Evolutionary conservation across 1,140 invertebrate species (phyloP).

Genomic region (Lasaia peninsularis): DNA sequence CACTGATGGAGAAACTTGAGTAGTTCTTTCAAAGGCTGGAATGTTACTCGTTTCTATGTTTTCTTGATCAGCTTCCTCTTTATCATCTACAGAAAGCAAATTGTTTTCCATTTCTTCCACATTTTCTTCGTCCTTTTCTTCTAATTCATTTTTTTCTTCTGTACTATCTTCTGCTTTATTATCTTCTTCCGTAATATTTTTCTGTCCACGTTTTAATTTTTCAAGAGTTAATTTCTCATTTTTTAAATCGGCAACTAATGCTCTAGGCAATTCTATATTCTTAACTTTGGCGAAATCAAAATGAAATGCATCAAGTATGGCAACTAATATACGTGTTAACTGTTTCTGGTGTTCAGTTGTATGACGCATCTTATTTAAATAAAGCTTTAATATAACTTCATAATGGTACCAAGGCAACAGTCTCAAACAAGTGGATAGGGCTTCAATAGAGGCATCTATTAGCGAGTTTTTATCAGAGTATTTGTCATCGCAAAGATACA

Average conservation of each 20-base stretch:
- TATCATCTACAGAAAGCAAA: slow-evolving; percentile 45
- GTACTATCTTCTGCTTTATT: slow-evolving; percentile 11
- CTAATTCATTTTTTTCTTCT: slow-evolving; percentile 27
- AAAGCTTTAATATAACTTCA: slow-evolving; percentile 87
- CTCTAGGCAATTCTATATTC: slow-evolving; percentile 57
- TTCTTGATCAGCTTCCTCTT: slow-evolving; percentile 48
- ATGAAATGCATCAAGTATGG: slow-evolving; percentile 94
- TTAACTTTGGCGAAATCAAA: slow-evolving; percentile 88
- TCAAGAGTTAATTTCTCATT: slow-evolving; percentile 20
- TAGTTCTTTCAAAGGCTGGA: slow-evolving; percentile 77
- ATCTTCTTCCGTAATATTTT: slow-evolving; percentile 1
- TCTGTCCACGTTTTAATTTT: not conserved
- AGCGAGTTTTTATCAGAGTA: slow-evolving; percentile 87
- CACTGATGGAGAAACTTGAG: slow-evolving; percentile 81
- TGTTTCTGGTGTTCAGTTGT: slow-evolving; percentile 89
- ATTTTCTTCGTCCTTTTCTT: slow-evolving; percentile 32
- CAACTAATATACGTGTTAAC: slow-evolving; percentile 87
- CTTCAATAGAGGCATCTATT: slow-evolving; percentile 90
- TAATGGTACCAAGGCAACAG: slow-evolving; percentile 93
- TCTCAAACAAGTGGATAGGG: slow-evolving; percentile 85
- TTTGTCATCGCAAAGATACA: slow-evolving; percentile 88
- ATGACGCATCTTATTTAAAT: slow-evolving; percentile 85
- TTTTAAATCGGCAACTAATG: slow-evolving; percentile 44
- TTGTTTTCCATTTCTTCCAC: slow-evolving; percentile 42
- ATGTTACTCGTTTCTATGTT: slow-evolving; percentile 48